Percentiles rank a stretch among this genome's conserved stretches.
phyloP scores from a whole-genome alignment of 2,113 vertebrate genomes.

The Natator depressus region DNA sequence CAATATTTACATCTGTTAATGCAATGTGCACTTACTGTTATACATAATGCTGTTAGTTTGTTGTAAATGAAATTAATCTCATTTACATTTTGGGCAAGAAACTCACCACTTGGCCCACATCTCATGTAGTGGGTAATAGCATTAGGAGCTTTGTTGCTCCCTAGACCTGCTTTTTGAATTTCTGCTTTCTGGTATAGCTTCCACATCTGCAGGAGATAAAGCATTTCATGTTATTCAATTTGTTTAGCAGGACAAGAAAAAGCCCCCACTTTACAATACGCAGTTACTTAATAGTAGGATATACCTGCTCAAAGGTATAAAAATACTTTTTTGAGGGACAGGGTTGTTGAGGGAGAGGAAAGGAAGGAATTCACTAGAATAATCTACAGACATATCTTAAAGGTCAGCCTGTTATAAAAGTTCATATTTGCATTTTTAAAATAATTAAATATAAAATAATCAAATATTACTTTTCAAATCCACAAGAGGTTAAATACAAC shows the following conservation, averaged over 20 bases:
- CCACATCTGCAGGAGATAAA: conserved; percentile 99
- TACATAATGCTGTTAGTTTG: conserved; percentile 79
- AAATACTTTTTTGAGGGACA: conserved; percentile 11
- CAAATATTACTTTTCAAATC: not conserved
- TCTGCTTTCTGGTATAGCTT: conserved; percentile 93
- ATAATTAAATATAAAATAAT: not conserved
- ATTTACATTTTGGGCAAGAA: conserved; percentile 82
- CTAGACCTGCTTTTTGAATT: conserved; percentile 97
- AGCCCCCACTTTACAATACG: conserved; percentile 55
- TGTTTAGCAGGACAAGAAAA: conserved; percentile 72
- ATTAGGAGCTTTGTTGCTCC: conserved; percentile 96
- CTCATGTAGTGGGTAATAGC: conserved; percentile 86
- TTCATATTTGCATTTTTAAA: not conserved
- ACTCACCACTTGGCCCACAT: conserved; percentile 95
- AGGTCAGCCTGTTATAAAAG: not conserved
- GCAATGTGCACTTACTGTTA: conserved; percentile 74
- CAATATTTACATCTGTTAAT: conserved; percentile 82
- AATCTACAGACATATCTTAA: not conserved
- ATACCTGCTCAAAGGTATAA: conserved; percentile 21
- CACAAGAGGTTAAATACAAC: not conserved
- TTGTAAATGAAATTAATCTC: conserved; percentile 82
- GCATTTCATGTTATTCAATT: conserved; percentile 88
- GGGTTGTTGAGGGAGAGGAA: conserved; percentile 35
- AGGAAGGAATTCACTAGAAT: conserved; percentile 11
- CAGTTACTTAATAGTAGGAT: conserved; percentile 38